Evolutionary conservation across 2,888 invertebrate species (phyloP).

Genomic region (Troilus luridus): DNA sequence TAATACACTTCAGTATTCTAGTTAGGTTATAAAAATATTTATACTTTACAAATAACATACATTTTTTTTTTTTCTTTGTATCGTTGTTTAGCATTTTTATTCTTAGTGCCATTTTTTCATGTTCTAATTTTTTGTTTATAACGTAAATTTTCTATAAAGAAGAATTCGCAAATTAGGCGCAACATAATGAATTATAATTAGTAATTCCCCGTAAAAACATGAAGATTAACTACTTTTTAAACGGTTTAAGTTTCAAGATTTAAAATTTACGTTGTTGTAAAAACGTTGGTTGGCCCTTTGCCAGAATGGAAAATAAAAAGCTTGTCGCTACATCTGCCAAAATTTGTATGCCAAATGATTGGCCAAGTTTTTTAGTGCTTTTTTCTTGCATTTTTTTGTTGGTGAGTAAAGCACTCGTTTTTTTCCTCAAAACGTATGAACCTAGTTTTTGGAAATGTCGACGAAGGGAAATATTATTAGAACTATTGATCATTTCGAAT

Average conservation of each 20-base stretch:
- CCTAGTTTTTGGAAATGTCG: not conserved
- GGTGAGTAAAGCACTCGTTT: not conserved
- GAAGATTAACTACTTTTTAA: not conserved
- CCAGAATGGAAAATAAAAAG: constrained; percentile 9
- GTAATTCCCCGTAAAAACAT: not conserved
- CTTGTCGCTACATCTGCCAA: not conserved
- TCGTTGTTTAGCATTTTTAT: too few species aligned
- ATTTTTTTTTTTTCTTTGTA: too few species aligned
- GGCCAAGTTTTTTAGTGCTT: not conserved
- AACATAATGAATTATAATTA: not conserved
- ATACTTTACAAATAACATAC: too few species aligned
- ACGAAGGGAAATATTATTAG: not conserved
- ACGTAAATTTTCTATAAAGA: too few species aligned
- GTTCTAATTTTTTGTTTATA: too few species aligned
- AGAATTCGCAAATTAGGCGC: too few species aligned
- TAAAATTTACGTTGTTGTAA: not conserved
- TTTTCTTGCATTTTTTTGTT: not conserved
- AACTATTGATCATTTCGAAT: not conserved
- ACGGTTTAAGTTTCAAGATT: not conserved
- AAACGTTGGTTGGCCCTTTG: not conserved
- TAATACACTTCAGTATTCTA: too few species aligned
- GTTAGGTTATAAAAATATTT: too few species aligned
- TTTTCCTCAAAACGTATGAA: not conserved
- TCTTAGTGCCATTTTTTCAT: too few species aligned
- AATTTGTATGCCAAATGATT: not conserved